Evolutionary conservation across 2,113 vertebrate species (phyloP).

Genomic region (Sprattus sprattus): DNA sequence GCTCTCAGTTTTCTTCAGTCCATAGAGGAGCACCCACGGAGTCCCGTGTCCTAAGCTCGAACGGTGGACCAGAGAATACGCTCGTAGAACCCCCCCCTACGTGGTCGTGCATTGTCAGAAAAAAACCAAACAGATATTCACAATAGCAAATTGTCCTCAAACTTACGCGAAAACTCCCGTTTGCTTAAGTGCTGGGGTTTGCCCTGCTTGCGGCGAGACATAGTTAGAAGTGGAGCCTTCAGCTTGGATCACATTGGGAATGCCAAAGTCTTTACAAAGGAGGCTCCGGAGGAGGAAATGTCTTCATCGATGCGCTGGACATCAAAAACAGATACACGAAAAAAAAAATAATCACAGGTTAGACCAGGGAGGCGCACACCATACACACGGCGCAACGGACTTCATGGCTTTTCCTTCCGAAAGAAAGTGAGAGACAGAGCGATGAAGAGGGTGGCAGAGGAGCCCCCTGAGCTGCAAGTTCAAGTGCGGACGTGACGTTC

Average conservation of each 20-base stretch:
- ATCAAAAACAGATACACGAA: constrained; percentile 73
- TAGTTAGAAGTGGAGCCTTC: constrained; percentile 81
- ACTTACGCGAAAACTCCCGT: constrained; percentile 99
- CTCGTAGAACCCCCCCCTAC: constrained; percentile 16
- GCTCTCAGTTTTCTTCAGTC: neutral
- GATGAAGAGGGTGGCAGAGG: constrained; percentile 82
- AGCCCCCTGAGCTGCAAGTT: constrained; percentile 97
- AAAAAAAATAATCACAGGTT: constrained; percentile 87
- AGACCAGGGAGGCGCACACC: constrained; percentile 87
- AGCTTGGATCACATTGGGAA: constrained; percentile 79
- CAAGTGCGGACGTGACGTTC: constrained; percentile 99
- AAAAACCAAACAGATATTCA: constrained; percentile 42
- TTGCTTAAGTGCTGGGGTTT: constrained; percentile 99
- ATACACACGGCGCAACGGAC: constrained; percentile 88
- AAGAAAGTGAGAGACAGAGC: constrained; percentile 42
- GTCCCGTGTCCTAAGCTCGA: constrained; percentile 2
- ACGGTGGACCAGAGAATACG: neutral
- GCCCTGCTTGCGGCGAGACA: constrained; percentile 99
- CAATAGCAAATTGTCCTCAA: constrained; percentile 68
- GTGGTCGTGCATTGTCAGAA: neutral
- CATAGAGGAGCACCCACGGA: neutral
- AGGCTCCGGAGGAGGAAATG: constrained; percentile 91
- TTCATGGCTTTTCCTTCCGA: constrained; percentile 83
- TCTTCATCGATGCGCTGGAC: constrained; percentile 96
- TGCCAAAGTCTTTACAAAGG: constrained; percentile 79